Evolutionary conservation across 2,888 invertebrate genomes (phyloP), one percentile per base, ranked within the genome.

Genomic region (Lycocerus yunnanus): DNA sequence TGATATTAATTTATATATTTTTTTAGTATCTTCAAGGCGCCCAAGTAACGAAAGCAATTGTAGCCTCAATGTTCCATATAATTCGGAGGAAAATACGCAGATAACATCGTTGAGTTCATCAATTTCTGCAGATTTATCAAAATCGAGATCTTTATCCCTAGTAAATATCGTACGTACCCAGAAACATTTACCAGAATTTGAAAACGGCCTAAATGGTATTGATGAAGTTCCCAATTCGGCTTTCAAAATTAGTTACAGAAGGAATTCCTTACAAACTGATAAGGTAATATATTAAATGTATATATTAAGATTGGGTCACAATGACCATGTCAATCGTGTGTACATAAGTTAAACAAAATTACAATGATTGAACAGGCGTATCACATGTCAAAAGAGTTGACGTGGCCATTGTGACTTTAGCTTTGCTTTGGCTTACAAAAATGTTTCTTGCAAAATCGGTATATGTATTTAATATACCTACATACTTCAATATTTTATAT

Each of bases 31-130:
- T 11, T 86, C 86, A 2, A 80, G 86, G 78, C 78, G 86, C 66
- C 80, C 84, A 1, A 86, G 86, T 74, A 83, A 84, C 74, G 86
- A 85, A 70, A 85, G 85, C 79, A 82, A 82, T 1, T 81, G 82
- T 73, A 86, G 85, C 73, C 71, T 85, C 8, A 84, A 84, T 78
- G 83, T 84, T 11, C 84, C 85, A 0, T 79, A 80, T 70, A 83
- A 84, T 11, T 77, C 80, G 11, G 80, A 81, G 58, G 77, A 81
- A 18, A 81, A 81, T 2, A 83, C 83, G 5, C 83, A 84, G 74
- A 74, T 84, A 8, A 78, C 78, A 60, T 76, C 76, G 3, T 60
- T 76, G 6, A 69, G 73, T 13, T 77, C 75, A 9, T 74, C 71
- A 9, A 27, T 73, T 58, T 71, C 71, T 24, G 71, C 77, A 20